Evolutionary conservation across 2,888 invertebrate genomes (phyloP).

Genomic region (Cheilosia vulpina): DNA sequence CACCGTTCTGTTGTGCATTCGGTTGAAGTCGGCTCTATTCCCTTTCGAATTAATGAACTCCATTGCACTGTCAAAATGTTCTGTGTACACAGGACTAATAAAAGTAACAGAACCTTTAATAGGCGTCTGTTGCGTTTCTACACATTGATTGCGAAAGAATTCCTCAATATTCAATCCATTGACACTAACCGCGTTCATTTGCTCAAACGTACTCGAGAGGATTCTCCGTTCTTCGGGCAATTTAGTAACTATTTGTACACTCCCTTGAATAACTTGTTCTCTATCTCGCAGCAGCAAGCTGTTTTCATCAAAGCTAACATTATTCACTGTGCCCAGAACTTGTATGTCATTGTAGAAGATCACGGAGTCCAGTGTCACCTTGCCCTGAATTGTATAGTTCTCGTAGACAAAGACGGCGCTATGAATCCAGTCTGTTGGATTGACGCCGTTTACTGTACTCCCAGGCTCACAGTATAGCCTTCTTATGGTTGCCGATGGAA

Average conservation of each 20-base stretch:
- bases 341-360: slow-evolving; percentile 80
- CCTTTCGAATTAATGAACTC: slow-evolving; percentile 33
- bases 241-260: slow-evolving; percentile 78
- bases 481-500: slow-evolving; percentile 81
- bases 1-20: slow-evolving; percentile 58
- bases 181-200: slow-evolving; percentile 79
- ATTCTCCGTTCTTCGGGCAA: slow-evolving; percentile 77
- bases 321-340: slow-evolving; percentile 81
- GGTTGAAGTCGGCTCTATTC: slow-evolving; percentile 32
- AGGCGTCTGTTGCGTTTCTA: not conserved
- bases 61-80: slow-evolving; percentile 77
- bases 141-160: slow-evolving; percentile 80
- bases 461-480: slow-evolving; percentile 80
- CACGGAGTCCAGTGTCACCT: slow-evolving; percentile 80
- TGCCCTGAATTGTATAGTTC: slow-evolving; percentile 83
- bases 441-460: slow-evolving; percentile 83
- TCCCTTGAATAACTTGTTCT: slow-evolving; percentile 78
- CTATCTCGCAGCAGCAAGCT: slow-evolving; percentile 80
- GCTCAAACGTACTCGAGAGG: slow-evolving; percentile 79
- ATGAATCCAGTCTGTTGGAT: slow-evolving; percentile 84
- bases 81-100: slow-evolving; percentile 77
- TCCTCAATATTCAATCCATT: slow-evolving; percentile 80
- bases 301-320: slow-evolving; percentile 81
- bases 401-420: slow-evolving; percentile 83
- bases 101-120: slow-evolving; percentile 78